Evolutionary conservation across 2,888 invertebrate genomes (phyloP).

Genomic region (Tachina fera): DNA sequence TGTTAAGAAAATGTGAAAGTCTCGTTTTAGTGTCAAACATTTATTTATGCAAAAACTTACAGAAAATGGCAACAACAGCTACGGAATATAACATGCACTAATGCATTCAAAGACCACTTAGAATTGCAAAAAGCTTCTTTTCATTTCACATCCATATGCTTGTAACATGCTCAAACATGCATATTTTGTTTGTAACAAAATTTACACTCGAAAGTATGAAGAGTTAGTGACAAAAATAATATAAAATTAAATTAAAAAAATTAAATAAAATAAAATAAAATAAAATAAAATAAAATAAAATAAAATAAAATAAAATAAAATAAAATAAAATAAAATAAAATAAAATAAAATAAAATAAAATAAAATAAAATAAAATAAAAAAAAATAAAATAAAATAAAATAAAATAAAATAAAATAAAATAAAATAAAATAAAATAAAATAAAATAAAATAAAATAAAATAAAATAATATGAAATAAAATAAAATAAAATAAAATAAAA

Average conservation of each 20-base stretch:
- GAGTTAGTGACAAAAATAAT: not conserved
- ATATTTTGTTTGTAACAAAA: conserved; percentile 15
- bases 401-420: too few relatives aligned
- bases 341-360: too few relatives aligned
- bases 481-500: too few relatives aligned
- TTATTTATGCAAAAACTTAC: conserved; percentile 36
- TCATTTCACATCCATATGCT: conserved; percentile 11
- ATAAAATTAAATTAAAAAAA: not conserved
- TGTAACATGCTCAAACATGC: conserved; percentile 23
- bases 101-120: conserved; percentile 60
- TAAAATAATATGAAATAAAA: too few relatives aligned
- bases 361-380: too few relatives aligned
- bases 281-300: too few relatives aligned
- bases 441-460: too few relatives aligned
- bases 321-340: too few relatives aligned
- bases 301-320: too few relatives aligned
- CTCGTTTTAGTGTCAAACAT: conserved; percentile 43
- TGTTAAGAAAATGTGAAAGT: conserved; percentile 22
- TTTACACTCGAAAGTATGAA: conserved; percentile 8
- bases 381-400: too few relatives aligned
- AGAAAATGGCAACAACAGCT: conserved; percentile 46
- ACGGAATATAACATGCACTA: conserved; percentile 48
- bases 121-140: conserved; percentile 48
- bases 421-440: too few relatives aligned
- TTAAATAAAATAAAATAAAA: too few relatives aligned